Evolutionary conservation across 35 echinoderm and acorn worm species (phyloP).

Genomic region (Hemicentrotus pulcherrimus): DNA sequence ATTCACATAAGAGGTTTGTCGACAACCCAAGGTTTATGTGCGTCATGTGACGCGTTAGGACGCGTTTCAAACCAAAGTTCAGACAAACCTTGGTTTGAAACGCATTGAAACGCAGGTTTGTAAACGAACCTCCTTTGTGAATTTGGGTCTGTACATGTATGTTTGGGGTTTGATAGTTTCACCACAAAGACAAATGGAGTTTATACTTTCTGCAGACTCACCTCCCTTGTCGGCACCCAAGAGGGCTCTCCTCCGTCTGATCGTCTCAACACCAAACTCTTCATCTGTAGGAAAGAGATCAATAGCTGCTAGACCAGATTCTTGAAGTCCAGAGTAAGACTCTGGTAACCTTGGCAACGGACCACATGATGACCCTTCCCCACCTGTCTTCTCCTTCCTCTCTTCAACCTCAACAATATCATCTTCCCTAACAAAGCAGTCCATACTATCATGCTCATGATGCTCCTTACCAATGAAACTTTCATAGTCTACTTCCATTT

Average conservation of each 20-base stretch:
- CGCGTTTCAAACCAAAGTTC: no score
- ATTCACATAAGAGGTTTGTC: no score
- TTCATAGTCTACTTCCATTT: neutral
- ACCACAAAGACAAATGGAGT: no score
- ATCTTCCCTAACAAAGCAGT: neutral
- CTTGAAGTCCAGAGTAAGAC: conserved; percentile 28
- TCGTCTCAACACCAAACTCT: conserved; percentile 62
- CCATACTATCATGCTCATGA: neutral
- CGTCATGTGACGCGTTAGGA: no score
- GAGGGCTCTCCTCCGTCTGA: conserved; percentile 44
- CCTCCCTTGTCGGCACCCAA: conserved; percentile 52
- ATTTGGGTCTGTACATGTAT: no score
- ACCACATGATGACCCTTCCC: conserved; percentile 11
- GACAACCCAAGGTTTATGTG: no score
- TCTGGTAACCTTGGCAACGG: conserved; percentile 18
- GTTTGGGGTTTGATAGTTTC: no score
- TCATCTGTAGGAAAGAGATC: conserved; percentile 60
- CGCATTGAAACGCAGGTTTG: no score
- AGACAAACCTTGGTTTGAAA: no score
- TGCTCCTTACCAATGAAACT: neutral
- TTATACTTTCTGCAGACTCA: neutral
- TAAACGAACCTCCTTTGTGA: no score
- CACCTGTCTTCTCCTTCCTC: neutral
- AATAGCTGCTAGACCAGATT: conserved; percentile 50
- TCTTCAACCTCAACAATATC: neutral